Evolutionary conservation across 2,797 vertebrate species (phyloP), one percentile per base, ranked within the genome.

Genomic region (Peromyscus attwateri): DNA sequence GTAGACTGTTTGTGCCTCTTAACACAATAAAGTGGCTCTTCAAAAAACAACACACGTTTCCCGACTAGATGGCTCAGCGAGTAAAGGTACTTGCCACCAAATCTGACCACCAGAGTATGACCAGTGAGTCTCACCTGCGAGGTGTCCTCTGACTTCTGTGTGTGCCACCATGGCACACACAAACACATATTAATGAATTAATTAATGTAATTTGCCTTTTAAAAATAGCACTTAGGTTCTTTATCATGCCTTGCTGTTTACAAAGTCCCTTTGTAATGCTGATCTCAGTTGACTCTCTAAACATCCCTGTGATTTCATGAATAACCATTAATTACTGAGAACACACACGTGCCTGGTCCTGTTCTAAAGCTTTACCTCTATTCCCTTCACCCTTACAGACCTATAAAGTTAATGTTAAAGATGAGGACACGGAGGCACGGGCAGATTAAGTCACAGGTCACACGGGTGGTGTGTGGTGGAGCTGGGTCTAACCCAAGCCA

Each of bases 121-220:
- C 27, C 81, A 19, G 5, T 12, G 60, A 27, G 40, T 64, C 60
- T 66, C 60, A 64, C 62, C 37, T 66, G 60, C 40, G 21, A 21
- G 40, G 17, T 21, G 27, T 40, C 16, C 16, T 64, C 81, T 2
- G 9, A 13, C 27, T 43, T 64, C 27, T 64, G 43, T 7, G 6
- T 46, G 43, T 7, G 43, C 6, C 10, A 19, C 1, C 40, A 23
- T 6, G 10, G 4, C 2, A 1, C 1, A 11, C 10, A 21, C 10
- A 43, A 43, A 1, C 1, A 11, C 17, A 21, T 4, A 46, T 29
- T 46, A 46, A 66, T 34, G 40, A 43, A 66, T 29, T 27, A 71
- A 83, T 19, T 64, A 3, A 37, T 37, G 34, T 25, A 25, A 81
- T 81, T 60, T 81, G 13, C 34, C 4, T 57, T 57, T 57, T 29